phyloP scores from a whole-genome alignment of 2,797 vertebrate genomes.

The Molothrus aeneus region DNA sequence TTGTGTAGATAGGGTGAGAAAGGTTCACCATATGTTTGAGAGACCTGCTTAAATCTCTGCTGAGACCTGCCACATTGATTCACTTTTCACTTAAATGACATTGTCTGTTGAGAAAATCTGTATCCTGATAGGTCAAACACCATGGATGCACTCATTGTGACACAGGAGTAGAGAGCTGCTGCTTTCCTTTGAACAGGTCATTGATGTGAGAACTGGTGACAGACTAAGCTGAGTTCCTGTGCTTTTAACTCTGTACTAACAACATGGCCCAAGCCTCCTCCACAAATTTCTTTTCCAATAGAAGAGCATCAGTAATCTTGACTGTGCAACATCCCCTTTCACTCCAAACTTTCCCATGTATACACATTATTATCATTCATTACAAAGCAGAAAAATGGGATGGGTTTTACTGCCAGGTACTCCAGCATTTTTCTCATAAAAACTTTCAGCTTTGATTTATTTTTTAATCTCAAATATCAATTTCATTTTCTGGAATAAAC shows the following conservation, averaged over 20 bases:
- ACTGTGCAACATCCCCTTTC: neutral
- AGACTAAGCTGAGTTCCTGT: neutral
- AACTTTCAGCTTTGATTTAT: neutral
- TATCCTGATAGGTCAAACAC: neutral
- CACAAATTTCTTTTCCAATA: neutral
- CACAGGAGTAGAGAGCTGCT: neutral
- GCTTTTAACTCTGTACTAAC: neutral
- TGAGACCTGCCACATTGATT: neutral
- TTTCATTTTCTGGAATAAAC: neutral
- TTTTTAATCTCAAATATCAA: neutral
- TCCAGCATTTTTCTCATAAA: neutral
- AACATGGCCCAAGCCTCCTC: neutral
- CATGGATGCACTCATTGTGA: neutral
- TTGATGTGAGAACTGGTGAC: neutral
- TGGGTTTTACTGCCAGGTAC: rapidly evolving
- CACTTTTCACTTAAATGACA: neutral
- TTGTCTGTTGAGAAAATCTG: neutral
- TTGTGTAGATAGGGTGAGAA: neutral
- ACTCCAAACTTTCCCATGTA: rapidly evolving
- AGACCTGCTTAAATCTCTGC: neutral
- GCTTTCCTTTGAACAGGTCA: neutral
- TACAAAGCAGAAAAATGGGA: neutral
- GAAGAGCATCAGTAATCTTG: neutral
- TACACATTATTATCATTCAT: rapidly evolving
- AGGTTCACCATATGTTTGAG: neutral